Conservation (phyloP, 2,113 vertebrate genomes). For the Caranx ignobilis region DNA sequence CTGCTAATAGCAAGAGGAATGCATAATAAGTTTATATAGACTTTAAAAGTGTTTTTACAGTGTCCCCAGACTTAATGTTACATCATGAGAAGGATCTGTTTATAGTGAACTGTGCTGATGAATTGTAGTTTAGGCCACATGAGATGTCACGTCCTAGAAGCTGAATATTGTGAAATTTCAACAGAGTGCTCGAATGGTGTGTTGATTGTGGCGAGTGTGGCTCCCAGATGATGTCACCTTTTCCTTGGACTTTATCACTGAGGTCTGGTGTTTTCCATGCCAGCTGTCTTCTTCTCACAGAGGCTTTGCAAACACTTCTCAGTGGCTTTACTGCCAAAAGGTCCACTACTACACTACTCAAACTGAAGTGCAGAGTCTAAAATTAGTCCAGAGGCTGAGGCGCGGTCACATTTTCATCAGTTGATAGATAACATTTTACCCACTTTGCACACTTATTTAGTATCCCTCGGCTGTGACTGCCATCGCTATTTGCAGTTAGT, state of each 20-base stretch:
- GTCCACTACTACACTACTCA: no score
- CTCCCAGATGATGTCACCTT: constrained; percentile 60
- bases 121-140: constrained; percentile 24
- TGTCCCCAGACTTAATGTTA: not conserved
- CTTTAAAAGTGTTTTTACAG: not conserved
- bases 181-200: constrained; percentile 19
- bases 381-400: not conserved
- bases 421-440: no score
- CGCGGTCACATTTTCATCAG: not conserved
- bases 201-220: constrained; percentile 24
- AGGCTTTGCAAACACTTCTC: constrained; percentile 16
- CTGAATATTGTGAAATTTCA: constrained; percentile 35
- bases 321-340: not conserved
- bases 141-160: constrained; percentile 33
- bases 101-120: constrained; percentile 3
- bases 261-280: constrained; percentile 52
- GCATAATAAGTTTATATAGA: not conserved
- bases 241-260: constrained; percentile 58
- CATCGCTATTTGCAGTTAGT: no score
- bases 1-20: not conserved
- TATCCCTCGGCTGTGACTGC: no score
- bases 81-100: constrained; percentile 28
- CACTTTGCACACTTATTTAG: no score
- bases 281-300: constrained; percentile 59
- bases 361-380: no score